Evolutionary conservation across 1,140 invertebrate genomes (phyloP).

Genomic region (Drosophila ironensis): DNA sequence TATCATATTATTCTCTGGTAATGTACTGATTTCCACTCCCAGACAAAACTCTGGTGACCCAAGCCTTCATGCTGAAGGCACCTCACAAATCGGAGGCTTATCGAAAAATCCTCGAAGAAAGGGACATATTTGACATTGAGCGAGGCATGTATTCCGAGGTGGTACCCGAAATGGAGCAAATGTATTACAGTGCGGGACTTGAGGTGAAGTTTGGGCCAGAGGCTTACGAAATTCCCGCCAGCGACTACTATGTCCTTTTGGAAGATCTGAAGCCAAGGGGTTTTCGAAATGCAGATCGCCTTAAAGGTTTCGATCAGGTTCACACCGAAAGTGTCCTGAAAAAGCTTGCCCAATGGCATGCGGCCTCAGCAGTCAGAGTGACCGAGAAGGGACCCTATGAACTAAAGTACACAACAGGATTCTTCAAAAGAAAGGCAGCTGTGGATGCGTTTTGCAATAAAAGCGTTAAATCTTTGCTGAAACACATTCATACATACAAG

Average conservation of each 20-base stretch:
- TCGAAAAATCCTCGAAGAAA: slow-evolving; percentile 14
- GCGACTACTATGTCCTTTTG: slow-evolving; percentile 80
- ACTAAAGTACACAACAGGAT: not conserved
- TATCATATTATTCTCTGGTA: not conserved
- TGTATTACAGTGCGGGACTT: slow-evolving; percentile 68
- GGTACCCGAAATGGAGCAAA: slow-evolving; percentile 54
- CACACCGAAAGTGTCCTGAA: slow-evolving; percentile 82
- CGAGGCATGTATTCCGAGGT: slow-evolving; percentile 54
- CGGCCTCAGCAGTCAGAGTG: slow-evolving; percentile 78
- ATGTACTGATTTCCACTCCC: not conserved
- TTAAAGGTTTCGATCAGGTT: slow-evolving; percentile 82
- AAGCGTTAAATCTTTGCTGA: not conserved
- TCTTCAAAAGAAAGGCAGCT: slow-evolving; percentile 4
- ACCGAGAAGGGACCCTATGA: slow-evolving; percentile 82
- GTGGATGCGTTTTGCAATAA: not conserved
- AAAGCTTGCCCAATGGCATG: slow-evolving; percentile 84
- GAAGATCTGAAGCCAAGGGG: slow-evolving; percentile 83
- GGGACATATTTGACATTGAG: slow-evolving; percentile 57
- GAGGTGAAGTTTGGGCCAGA: slow-evolving; percentile 60
- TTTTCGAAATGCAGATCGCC: slow-evolving; percentile 82
- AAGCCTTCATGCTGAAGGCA: slow-evolving; percentile 65
- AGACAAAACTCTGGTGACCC: slow-evolving; percentile 30
- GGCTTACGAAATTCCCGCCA: slow-evolving; percentile 39
- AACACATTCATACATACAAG: slow-evolving; percentile 1
- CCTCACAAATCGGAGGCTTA: slow-evolving; percentile 25